Base-by-base conservation (phyloP, 2,888 invertebrate species). In the Macropis europaea region DNA sequence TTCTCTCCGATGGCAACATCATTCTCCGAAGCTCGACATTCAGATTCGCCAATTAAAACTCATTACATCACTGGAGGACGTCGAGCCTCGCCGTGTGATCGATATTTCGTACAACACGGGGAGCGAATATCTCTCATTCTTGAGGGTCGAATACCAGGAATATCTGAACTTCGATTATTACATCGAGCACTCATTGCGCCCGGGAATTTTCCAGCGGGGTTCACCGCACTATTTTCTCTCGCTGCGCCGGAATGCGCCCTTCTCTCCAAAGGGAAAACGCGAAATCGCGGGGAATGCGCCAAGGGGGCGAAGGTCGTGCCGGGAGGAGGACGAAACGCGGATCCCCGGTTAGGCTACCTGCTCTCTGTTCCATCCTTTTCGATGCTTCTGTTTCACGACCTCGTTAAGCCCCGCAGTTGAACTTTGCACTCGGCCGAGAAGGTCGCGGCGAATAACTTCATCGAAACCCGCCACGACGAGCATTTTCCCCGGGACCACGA, bases 141-240 rank as follows among this genome's bases (percentile, higher is more conserved):
- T 22, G 30, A 26, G 48, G 32, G 36, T n/a, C 22, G 52, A 66
- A 67, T 72, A 47, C 53, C 50, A 28, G 17, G 56, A 74, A 75
- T 68, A 68, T 52, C 67, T 73, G 68, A 45, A 60, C 56, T 75
- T 75, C 73, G 73, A 75, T 75, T 73, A 75, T 75, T 75, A 73
- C 68, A 64, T 75, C 74, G 73, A 52, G 47, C 48, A 53, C 57
- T 75, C 67, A 62, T 67, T 64, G 62, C 63, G 28, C 42, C 40
- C 22, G 63, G 73, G 63, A 68, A 73, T 75, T 68, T 73, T 75
- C 74, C 68, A 50, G 17, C 56, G 50, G 17, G 61, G 56, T 61
- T 47, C 68, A 59, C 59, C 60, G 57, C 63, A 32, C 63, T 56
- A 64, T 75, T 75, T 73, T 75, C 73, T 36, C 43, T 28, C 61